Evolutionary conservation across 1,140 invertebrate species (phyloP), one percentile per base, ranked within the genome.

Genomic region (Lethrus apterus): DNA sequence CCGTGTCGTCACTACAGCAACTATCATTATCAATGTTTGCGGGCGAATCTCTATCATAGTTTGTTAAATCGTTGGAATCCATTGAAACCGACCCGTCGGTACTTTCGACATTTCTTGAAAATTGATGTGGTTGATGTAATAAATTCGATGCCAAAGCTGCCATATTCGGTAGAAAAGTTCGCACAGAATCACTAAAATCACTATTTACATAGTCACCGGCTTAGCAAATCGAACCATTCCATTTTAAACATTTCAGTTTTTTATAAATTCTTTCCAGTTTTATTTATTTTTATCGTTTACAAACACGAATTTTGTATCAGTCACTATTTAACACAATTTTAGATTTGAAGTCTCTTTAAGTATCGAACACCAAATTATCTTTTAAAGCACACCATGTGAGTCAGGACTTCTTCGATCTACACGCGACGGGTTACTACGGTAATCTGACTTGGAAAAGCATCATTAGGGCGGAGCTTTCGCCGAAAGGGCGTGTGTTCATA

Each of bases 1-100:
- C 79, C 1, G 79, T 81, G 47, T 78, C 78, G 50, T 80, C 76
- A 52, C 79, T 81, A 54, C 76, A 76, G 48, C 77, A 80, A 30
- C 73, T 76, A 23, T 70, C 70, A 32, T 73, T 69, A 48, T 65
- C 58, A 7, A 56, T 45, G 24, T 33, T 15, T 11, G 54, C 43
- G 4, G 53, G 51, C 13, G 62, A 62, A 31, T 60, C 59, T 15
- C 58, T 33, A 20, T 58, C 61, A 44, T 54, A 63, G 9, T 33
- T 33, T 2, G 40, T 29, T 19, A 30, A 14, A 38, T 64, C 62
- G 46, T 54, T 65, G 2, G 62, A 65, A 48, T 65, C 63, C 60
- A 65, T 62, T 9, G 63, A 65, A 18, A 62, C 42, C n/a, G 58
- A 61, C 9, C 60, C 59, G 42, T 65, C 64, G 34, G 55, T 57